Evolutionary conservation across 2,888 invertebrate species (phyloP).

Genomic region (Drosophila leonis): DNA sequence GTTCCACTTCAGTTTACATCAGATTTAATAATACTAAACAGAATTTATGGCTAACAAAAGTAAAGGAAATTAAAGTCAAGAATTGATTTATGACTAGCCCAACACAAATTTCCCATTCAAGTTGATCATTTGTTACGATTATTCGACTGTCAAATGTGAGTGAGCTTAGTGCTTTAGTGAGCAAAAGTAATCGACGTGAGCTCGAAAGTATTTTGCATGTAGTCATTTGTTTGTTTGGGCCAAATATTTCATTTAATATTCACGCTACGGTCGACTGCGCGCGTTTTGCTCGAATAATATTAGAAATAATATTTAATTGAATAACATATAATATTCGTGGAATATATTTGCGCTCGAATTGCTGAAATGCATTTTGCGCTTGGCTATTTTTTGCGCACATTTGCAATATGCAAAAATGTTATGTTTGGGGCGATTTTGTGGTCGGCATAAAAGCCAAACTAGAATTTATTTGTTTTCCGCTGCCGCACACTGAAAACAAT

Average conservation of each 20-base stretch:
- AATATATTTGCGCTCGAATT: conserved; percentile 27
- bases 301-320: conserved; percentile 6
- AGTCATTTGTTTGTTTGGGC: conserved; percentile 14
- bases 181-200: not conserved
- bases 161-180: not conserved
- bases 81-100: not conserved
- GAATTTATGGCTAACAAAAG: not conserved
- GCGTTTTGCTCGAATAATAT: conserved; percentile 16
- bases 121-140: not conserved
- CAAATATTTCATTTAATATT: conserved; percentile 31
- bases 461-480: conserved; percentile 35
- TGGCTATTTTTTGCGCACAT: conserved; percentile 2
- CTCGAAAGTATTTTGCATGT: not conserved
- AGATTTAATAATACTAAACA: not conserved
- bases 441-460: conserved; percentile 21
- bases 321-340: conserved; percentile 9
- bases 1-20: not conserved
- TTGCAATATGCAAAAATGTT: conserved; percentile 20
- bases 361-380: conserved; percentile 34
- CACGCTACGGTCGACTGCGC: conserved; percentile 24
- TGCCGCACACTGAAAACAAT: conserved; percentile 1
- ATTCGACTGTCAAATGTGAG: not conserved
- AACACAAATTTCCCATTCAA: not conserved
- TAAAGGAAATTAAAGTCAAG: not conserved
- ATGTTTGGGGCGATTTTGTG: conserved; percentile 15